Evolutionary conservation across 2,797 vertebrate genomes (phyloP), one percentile per base, ranked within the genome.

Genomic region (Triplophysa yarkandensis): DNA sequence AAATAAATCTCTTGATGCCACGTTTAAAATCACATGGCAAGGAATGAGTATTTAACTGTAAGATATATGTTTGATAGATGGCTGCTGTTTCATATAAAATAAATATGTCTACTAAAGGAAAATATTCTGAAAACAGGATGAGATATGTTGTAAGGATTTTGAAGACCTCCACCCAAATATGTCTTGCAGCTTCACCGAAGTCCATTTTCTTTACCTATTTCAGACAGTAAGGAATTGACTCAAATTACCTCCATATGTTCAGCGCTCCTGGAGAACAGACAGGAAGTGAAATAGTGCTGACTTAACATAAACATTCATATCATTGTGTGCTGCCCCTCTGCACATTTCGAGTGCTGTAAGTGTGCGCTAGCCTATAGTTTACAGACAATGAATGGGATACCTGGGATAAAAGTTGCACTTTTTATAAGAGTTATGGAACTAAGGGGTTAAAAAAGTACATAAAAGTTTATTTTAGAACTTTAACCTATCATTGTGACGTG

Each of bases 231-330:
- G 86, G 83, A 86, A 88, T 89, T 85, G 76, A 69, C 80, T 79
- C 85, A 89, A 90, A 92, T 87, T 69, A 85, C 77, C 84, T 89
- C 90, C 90, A 92, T 84, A 85, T 91, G 91, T 84, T 84, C 84
- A 81, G 82, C 85, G 82, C 89, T 80, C 85, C 62, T 61, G 88
- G 90, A 88, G 87, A 64, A 3, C 25, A 60, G 84, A 82, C 86
- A 77, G 85, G 83, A 81, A 68, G 84, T 83, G 84, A 81, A 68
- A 86, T 86, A 86, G 75, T 85, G 89, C 88, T 90, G 89, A 90
- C 84, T 57, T 84, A 87, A 89, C 83, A 75, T 85, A 87, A 88
- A 87, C 44, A 19, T 17, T 19, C 44, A 19, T n/a, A 7, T 44
- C 85, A 85, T 23, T 23, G 11, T 10, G 19, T 10, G 9, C 3